Base-by-base conservation (phyloP, 2,888 invertebrate genomes). In the Chrysodeixis includens region DNA sequence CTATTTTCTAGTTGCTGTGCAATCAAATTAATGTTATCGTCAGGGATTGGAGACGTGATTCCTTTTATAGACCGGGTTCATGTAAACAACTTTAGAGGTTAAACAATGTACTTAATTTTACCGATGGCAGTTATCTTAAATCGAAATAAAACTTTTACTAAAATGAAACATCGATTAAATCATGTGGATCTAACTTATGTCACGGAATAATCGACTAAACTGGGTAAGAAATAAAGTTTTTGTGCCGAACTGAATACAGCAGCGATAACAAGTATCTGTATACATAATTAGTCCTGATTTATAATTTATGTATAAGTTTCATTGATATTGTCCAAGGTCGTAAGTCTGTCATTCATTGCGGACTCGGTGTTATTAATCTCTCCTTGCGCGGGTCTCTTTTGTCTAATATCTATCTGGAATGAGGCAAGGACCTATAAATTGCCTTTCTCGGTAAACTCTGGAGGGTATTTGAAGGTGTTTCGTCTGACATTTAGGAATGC, bases 391-490 rank as follows among this genome's bases (percentile, higher is more conserved):
- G n/a, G n/a, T 40, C 40, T n/a, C 40, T n/a, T n/a, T n/a, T 40
- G 40, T 40, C 40, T 40, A 40, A 40, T 40, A 40, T n/a, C 40
- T 46, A 46, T 18, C 16, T 66, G 56, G 30, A 54, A 30, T 56
- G 62, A 66, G 57, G 52, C 61, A 16, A 40, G 51, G 44, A 54
- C 56, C 59, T 60, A 54, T 67, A 65, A 66, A 68, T 76, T 62
- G 44, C 60, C 56, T 53, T 66, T 73, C 54, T 53, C 26, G 53
- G 57, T 51, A 16, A 57, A 62, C 63, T 60, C 69, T 66, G 40
- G 75, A 85, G 83, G 84, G 73, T 71, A 74, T 56, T 8, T 75
- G 74, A 79, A 85, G 79, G 83, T 83, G 83, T 76, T 75, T 65
- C 57, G 74, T 74, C 69, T 73, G 76, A 76, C 80, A 79, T 75